Evolutionary conservation across 2,113 vertebrate species (phyloP), one percentile per base, ranked within the genome.

Genomic region (Loxodonta africana): DNA sequence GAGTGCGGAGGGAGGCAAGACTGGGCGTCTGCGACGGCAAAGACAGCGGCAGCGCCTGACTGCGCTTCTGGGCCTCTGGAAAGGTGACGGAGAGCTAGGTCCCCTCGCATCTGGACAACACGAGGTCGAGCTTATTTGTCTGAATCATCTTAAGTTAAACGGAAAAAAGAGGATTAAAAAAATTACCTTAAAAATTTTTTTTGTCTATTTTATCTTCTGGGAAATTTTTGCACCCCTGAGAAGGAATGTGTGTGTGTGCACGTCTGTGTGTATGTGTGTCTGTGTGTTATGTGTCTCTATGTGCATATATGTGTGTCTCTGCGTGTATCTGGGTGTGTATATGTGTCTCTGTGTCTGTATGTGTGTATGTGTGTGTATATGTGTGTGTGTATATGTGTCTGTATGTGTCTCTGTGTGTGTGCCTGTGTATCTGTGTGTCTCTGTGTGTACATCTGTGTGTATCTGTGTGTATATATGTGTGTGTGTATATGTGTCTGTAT

Each of bases 191-290:
- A 78, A 78, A 85, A 23, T 48, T 14, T 84, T 33, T 65, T 26
- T 73, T 96, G 76, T 65, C 62, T 41, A 94, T 41, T 18, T 5
- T 14, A 53, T 92, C 21, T 82, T 97, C 81, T 89, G 48, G 71
- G 92, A 96, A 78, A 83, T 87, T 48, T 86, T 95, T 91, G 15
- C 15, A 28, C 6, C 80, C 67, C 26, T 85, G 71, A 96, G 67
- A 94, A 90, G 77, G 17, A 14, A 51, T 71, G 5, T 62, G 21
- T 62, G 7, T 62, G 18, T 73, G 69, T 10, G 73, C 17, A 4
- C 23, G 20, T 74, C 3, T 23, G 20, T 30, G 65, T 20, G 14
- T 69, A 33, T 33, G 18, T 65, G 28, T 73, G 69, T 41, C 7
- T 41, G 6, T 41, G 20, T 33, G 65, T 26, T 63, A 26, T 5